Conservation (phyloP, 1,140 invertebrate species). For the Antheraea mylitta region DNA sequence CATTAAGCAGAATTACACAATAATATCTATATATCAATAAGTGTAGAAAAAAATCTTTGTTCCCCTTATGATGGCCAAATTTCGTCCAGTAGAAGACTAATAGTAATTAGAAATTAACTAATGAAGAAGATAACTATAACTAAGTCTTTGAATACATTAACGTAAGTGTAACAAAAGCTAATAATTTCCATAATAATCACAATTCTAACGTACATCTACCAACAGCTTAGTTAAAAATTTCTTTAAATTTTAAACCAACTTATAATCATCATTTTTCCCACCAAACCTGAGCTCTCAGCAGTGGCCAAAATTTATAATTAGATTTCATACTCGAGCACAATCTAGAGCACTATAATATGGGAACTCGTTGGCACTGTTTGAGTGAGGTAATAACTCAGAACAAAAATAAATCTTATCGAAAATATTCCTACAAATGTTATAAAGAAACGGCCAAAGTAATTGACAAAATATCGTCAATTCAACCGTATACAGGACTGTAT, state of each 20-base stretch:
- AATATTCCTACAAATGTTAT: not conserved
- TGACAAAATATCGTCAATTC: too few relatives aligned
- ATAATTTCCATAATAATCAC: not conserved
- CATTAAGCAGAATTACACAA: too few relatives aligned
- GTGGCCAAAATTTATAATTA: constrained; percentile 58
- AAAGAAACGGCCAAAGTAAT: too few relatives aligned
- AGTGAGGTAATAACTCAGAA: not conserved
- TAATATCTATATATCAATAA: too few relatives aligned
- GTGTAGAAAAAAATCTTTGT: too few relatives aligned
- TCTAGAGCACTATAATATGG: constrained; percentile 33
- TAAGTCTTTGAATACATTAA: too few relatives aligned
- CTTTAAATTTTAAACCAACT: not conserved
- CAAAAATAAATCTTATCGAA: not conserved
- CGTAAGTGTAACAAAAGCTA: not conserved
- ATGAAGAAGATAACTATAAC: not conserved
- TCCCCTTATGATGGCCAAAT: too few relatives aligned
- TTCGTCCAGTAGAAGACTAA: too few relatives aligned
- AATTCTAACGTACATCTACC: not conserved
- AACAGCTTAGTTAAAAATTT: not conserved
- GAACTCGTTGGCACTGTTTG: constrained; percentile 26
- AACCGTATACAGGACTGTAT: too few relatives aligned
- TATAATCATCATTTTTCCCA: not conserved
- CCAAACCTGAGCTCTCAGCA: constrained; percentile 16
- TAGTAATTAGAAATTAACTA: too few relatives aligned
- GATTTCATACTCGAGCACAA: constrained; percentile 32